phyloP scores from a whole-genome alignment of 1,140 invertebrate species.

The Ptiloglossa arizonensis region DNA sequence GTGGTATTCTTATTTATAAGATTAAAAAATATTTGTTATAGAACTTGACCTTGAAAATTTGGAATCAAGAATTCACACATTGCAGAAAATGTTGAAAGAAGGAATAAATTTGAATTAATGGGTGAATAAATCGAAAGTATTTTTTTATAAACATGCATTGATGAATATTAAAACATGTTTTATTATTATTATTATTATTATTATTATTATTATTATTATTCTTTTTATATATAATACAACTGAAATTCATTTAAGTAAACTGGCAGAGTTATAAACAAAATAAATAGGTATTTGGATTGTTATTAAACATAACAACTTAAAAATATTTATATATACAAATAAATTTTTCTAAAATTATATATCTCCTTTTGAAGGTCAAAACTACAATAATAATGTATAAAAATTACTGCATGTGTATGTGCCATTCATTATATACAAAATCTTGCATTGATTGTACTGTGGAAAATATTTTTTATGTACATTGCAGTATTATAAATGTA shows the following conservation, averaged over 20 bases:
- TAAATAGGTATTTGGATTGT: not conserved
- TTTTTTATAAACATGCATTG: conserved; percentile 1
- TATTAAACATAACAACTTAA: not conserved
- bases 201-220: conserved; percentile 6
- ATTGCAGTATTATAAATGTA: conserved; percentile 14
- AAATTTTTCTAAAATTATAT: conserved; percentile 1
- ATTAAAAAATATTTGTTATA: conserved; percentile 37
- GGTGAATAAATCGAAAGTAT: not conserved
- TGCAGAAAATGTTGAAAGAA: conserved; percentile 72
- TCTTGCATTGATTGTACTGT: conserved; percentile 1
- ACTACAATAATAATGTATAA: conserved; percentile 13
- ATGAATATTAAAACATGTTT: not conserved
- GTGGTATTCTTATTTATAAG: conserved; percentile 7
- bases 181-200: not conserved
- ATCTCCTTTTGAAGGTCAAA: conserved; percentile 15
- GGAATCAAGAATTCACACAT: conserved; percentile 68
- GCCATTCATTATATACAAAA: conserved; percentile 18
- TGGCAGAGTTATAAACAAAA: conserved; percentile 9
- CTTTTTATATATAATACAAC: conserved; percentile 9
- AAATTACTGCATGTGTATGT: conserved; percentile 4
- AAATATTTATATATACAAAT: not conserved
- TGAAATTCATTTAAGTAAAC: conserved; percentile 7
- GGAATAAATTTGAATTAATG: conserved; percentile 69
- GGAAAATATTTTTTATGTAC: conserved; percentile 32
- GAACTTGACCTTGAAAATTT: conserved; percentile 69